Conservation (phyloP, 2,113 vertebrate species). For the Chinchilla lanigera region DNA sequence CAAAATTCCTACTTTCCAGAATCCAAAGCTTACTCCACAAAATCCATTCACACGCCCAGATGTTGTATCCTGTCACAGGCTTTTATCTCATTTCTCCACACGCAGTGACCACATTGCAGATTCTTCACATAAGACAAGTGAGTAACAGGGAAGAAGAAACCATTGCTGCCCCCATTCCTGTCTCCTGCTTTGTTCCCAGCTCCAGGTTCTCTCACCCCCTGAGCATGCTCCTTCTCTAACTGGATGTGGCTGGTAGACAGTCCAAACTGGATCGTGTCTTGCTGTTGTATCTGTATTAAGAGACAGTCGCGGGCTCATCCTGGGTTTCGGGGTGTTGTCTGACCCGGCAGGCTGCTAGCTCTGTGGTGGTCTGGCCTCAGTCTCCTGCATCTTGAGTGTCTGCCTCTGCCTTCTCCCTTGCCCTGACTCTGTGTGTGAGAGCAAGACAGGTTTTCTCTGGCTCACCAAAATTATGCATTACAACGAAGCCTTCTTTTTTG, state of each 20-base stretch:
- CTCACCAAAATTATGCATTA: background rate
- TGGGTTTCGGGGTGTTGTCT: background rate
- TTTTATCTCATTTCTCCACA: background rate
- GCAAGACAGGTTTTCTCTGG: background rate
- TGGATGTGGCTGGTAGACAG: background rate
- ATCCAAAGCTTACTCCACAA: background rate
- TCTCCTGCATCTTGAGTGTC: background rate
- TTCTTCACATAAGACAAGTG: background rate
- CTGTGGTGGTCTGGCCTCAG: background rate
- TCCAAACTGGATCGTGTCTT: background rate
- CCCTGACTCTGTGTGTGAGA: background rate
- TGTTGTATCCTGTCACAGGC: background rate
- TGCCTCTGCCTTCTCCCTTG: background rate
- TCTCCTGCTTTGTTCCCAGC: background rate
- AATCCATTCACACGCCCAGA: background rate
- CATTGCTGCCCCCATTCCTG: too few relatives aligned
- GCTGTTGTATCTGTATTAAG: background rate
- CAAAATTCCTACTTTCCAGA: background rate
- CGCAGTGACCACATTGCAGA: background rate
- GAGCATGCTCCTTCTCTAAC: background rate
- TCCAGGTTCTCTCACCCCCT: background rate
- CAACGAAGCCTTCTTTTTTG: background rate
- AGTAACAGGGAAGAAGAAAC: background rate
- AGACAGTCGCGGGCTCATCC: background rate
- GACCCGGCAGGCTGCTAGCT: background rate